These are phyloP conservation scores for Vulpes lagopus DNA, from an alignment of 2,113 vertebrate genomes.

Conservation along the genomic window DNA sequence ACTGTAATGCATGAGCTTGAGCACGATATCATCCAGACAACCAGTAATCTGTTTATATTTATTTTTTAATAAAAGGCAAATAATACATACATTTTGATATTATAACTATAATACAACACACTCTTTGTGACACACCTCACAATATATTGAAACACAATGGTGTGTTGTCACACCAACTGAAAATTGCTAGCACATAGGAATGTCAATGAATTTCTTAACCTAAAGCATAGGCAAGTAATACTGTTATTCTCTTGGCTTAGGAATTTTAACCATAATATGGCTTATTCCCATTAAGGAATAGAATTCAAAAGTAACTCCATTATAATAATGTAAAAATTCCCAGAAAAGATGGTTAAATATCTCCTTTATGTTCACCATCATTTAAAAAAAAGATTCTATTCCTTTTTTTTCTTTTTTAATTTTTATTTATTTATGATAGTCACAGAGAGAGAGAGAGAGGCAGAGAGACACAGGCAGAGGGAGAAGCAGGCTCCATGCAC, in stretches of 20 bases:
- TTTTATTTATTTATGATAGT: no score
- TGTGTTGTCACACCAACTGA: neutral
- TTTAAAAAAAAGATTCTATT: neutral
- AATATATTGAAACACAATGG: neutral
- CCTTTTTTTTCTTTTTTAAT: no score
- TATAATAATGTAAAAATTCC: neutral
- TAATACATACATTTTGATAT: neutral
- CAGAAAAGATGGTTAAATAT: neutral
- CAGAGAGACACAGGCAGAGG: no score
- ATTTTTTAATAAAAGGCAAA: neutral
- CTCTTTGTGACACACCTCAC: constrained; percentile 10
- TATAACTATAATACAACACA: neutral
- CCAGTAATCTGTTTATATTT: constrained; percentile 37
- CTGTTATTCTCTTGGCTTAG: neutral
- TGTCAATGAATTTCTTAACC: neutral
- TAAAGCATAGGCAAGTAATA: neutral
- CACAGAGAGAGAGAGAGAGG: no score
- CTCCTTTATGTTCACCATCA: neutral
- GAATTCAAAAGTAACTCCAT: constrained; percentile 24
- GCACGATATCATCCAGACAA: constrained; percentile 19
- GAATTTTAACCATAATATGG: neutral
- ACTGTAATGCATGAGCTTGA: neutral
- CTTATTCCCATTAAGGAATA: neutral
- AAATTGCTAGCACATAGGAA: neutral
- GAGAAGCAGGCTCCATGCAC: no score